Conservation (phyloP, 2,113 vertebrate species). For the Nesogale talazaci region DNA sequence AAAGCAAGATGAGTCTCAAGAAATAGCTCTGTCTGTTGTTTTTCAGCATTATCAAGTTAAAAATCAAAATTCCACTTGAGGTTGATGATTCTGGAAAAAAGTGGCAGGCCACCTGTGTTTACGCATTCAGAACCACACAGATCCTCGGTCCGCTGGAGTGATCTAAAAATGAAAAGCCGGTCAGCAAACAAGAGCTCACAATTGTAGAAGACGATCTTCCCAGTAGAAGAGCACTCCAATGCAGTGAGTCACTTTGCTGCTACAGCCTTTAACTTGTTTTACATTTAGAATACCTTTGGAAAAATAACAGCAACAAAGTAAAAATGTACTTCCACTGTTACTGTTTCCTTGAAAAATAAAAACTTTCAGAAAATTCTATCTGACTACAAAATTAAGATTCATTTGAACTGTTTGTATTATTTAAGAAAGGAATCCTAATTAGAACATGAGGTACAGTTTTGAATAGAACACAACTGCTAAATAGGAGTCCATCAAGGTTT, state of each 20-base stretch:
- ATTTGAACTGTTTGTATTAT: slow-evolving; percentile 51
- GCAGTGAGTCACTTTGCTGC: neutral
- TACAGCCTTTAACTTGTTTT: neutral
- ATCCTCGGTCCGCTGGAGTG: neutral
- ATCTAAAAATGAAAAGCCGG: slow-evolving; percentile 18
- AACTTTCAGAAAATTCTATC: slow-evolving; percentile 11
- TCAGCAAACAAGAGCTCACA: slow-evolving; percentile 17
- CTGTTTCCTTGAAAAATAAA: slow-evolving; percentile 24
- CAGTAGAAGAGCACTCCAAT: slow-evolving; percentile 2
- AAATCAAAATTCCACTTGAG: slow-evolving; percentile 25
- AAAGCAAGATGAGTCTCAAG: neutral
- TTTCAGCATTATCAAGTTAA: slow-evolving; percentile 34
- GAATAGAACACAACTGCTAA: neutral
- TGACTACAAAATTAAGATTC: slow-evolving; percentile 45
- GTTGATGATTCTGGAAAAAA: neutral
- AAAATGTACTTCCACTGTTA: slow-evolving; percentile 10
- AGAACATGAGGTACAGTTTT: neutral
- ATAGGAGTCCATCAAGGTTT: neutral
- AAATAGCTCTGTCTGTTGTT: neutral
- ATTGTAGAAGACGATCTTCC: slow-evolving; percentile 32
- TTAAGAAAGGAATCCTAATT: slow-evolving; percentile 9
- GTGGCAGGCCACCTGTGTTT: neutral
- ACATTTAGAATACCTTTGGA: slow-evolving; percentile 28
- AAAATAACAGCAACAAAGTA: neutral
- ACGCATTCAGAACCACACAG: neutral